Evolutionary conservation across 1,140 invertebrate species (phyloP), one percentile per base, ranked within the genome.

Genomic region (Agrypnia vestita): DNA sequence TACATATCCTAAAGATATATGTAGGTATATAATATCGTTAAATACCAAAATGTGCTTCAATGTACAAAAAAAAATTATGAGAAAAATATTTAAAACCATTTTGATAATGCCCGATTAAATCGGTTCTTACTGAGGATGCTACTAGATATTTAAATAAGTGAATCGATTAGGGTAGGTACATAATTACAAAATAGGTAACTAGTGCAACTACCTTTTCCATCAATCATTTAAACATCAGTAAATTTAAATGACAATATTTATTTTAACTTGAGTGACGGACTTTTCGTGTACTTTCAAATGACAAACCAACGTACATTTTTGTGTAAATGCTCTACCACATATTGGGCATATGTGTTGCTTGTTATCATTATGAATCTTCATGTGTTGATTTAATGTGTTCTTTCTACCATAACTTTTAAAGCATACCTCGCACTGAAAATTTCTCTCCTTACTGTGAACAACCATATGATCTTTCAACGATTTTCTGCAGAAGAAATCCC

Each of bases 331-430:
- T 74, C 84, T 84, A 46, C 85, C 85, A 80, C 90, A 91, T 35
- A 85, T 69, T 11, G 81, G 69, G 77, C 89, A 91, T 35, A 85
- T 85, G 64, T 86, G 88, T 0, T 88, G 88, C 25, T 86, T 85
- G 49, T 88, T 87, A 6, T 92, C 90, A 0, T 89, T 87, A 84
- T 96, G 95, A 43, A 94, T 94, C 46, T 93, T 92, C 90, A 96
- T 93, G 84, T 98, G 97, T 49, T 96, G 92, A 56, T 93, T 96
- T 87, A 91, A 82, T 8, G 89, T 89, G 47, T 84, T 85, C 55
- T 86, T 85, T n/a, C 85, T 83, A 11, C 84, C 85, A 49, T 85
- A 91, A 0, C 84, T 83, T 80, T 90, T 89, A 17, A 84, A 84
- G 82, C 92, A 93, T 4, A 88, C 84, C 6, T 86, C 86, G 84